Base-by-base conservation (phyloP, 2,797 vertebrate genomes). In the Sorex maritimensis region DNA sequence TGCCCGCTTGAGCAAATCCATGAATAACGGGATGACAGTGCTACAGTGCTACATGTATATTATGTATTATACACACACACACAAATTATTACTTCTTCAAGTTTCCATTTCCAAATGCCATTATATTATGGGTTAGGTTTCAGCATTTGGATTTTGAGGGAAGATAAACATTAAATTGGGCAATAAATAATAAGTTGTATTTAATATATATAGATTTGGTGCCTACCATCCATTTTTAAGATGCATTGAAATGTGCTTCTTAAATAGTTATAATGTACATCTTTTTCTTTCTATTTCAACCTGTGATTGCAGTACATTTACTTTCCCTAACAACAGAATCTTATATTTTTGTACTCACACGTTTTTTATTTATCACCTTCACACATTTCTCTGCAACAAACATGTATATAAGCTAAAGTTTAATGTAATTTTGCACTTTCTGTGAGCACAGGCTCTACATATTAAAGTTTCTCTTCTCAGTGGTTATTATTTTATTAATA, bases 331-430 rank as follows among this genome's bases (percentile, higher is more conserved):
- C 44, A 87, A 90, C 79, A 94, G 88, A 93, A 82, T 90, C 63
- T 86, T 91, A 92, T 91, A 94, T 91, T 85, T 88, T 91, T 95
- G 68, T 85, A 74, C 72, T 80, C 90, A 84, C 75, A 84, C 80
- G 74, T 61, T 84, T 61, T 94, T 93, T 94, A 92, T 94, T 91
- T 92, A 94, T 91, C 92, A 87, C 38, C 85, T 78, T 95, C 85
- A 91, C 79, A 87, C 79, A 90, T 88, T 90, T 89, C 91, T 95
- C 75, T 86, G 95, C 58, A 87, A 96, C n/a, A 94, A 93, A 89
- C 82, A 92, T 91, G 68, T 94, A 83, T 92, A 80, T 75, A 93
- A 94, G 91, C 69, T 94, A 38, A 96, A 96, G 77, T 89, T 95
- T 89, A 81, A 87, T 92, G 52, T 79, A 86, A 69, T 58, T 94